Evolutionary conservation across 2,797 vertebrate species (phyloP).

Genomic region (Cetoscarus ocellatus): DNA sequence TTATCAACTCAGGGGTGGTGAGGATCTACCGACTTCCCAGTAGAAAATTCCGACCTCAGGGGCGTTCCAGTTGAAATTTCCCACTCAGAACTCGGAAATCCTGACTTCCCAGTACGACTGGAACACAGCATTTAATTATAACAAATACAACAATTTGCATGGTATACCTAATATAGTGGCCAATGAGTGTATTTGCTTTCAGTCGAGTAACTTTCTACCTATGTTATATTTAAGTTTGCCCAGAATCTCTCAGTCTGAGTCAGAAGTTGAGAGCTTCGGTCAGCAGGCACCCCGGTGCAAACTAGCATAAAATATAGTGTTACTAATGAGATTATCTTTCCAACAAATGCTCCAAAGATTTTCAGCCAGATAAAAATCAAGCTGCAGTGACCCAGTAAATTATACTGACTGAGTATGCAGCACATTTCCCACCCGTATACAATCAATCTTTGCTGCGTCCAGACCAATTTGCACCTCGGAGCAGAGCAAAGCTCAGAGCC

Average conservation of each 20-base stretch:
- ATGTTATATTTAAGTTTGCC: not conserved
- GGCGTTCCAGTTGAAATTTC: too few relatives aligned
- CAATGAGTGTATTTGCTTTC: too few relatives aligned
- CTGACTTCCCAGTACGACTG: not conserved
- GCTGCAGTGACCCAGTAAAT: conserved; percentile 61
- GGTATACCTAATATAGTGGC: too few relatives aligned
- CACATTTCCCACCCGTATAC: conserved; percentile 49
- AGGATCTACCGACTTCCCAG: too few relatives aligned
- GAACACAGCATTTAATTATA: not conserved
- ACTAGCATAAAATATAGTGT: conserved; percentile 27
- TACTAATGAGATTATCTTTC: conserved; percentile 58
- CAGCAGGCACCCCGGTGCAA: conserved; percentile 25
- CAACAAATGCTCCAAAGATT: conserved; percentile 47
- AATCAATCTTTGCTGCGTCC: conserved; percentile 63
- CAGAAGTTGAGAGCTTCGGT: conserved; percentile 1
- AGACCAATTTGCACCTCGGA: conserved; percentile 64
- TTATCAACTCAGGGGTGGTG: too few relatives aligned
- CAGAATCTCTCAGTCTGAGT: conserved; percentile 19
- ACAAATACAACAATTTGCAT: too few relatives aligned
- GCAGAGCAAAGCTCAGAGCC: conserved; percentile 52
- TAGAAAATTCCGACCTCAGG: too few relatives aligned
- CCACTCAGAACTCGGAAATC: too few relatives aligned
- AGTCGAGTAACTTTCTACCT: not conserved
- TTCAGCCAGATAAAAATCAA: conserved; percentile 60
- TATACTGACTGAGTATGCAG: conserved; percentile 29